Base-by-base conservation (phyloP, 2,888 invertebrate species). In the Mermis nigrescens region DNA sequence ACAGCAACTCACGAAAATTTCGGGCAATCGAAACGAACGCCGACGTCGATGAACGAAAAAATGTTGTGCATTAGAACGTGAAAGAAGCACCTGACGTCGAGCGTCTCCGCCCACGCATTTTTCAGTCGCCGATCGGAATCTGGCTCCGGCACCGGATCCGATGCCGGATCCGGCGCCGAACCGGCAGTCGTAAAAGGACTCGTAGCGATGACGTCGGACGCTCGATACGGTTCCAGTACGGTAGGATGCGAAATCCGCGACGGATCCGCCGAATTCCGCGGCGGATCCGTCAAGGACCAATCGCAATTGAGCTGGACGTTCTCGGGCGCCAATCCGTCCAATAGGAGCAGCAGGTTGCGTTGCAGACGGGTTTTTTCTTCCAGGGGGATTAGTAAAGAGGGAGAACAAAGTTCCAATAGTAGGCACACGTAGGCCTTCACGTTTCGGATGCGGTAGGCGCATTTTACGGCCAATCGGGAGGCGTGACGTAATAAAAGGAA, bases 11-110 rank as follows among this genome's bases (percentile, higher is more conserved):
- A 15, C 38, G 12, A 19, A 12, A 19, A 38, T n/a, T 12, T 38
- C 38, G 38, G 38, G 19, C 12, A 38, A 38, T 12, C 51, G 51
- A 48, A 48, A 7, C 24, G 15, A 7, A 24, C 12, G 7, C n/a
- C 24, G 19, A 51, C 57, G 4, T 61, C 32, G n/a, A 61, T n/a
- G 31, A 46, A 56, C 15, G 57, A 48, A 31, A 19, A 29, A 31
- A 61, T 56, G 15, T 56, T 62, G 12, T 60, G 59, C 61, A 61
- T 61, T 26, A 56, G 57, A 15, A 61, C 46, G 51, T 55, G 27
- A 45, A 61, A 61, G 46, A 61, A 61, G 26, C 54, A 45, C 2
- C 59, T 57, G 12, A 60, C 60, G 15, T 27, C 19, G 38, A 62
- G 26, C 24, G 26, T 22, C 24, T 12, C 26, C 15, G 12, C 26